Evolutionary conservation across 2,888 invertebrate genomes (phyloP).

Genomic region (Isotomurus palustris): DNA sequence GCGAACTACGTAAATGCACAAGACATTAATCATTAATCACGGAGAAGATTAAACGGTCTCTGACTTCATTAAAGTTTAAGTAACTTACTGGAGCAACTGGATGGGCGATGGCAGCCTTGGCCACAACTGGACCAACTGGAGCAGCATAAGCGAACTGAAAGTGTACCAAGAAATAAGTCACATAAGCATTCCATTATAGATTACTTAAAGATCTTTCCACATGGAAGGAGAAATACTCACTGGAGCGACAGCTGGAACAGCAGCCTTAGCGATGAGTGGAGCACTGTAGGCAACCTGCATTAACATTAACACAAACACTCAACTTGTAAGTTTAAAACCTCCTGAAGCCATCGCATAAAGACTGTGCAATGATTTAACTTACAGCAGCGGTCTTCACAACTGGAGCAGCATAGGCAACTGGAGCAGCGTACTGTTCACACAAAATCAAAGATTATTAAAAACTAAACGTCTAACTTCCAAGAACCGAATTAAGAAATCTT

Average conservation of each 20-base stretch:
- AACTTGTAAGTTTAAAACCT: neutral
- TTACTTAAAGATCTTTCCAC: neutral
- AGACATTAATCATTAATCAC: no score
- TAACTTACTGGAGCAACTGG: neutral
- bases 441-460: neutral
- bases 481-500: neutral
- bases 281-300: slow-evolving; percentile 9
- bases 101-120: slow-evolving; percentile 9
- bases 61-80: no score
- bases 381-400: neutral
- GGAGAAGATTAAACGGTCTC: no score
- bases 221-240: neutral
- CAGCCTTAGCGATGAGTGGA: slow-evolving; percentile 10
- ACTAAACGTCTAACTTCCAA: neutral
- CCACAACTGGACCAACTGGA: no score
- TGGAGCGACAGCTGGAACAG: slow-evolving; percentile 9
- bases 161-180: neutral
- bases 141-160: slow-evolving; percentile 2
- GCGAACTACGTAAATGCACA: neutral
- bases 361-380: neutral
- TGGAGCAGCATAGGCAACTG: slow-evolving; percentile 13
- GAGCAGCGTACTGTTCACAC: slow-evolving; percentile 8
- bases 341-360: neutral
- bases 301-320: neutral
- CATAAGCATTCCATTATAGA: neutral